Evolutionary conservation across 2,113 vertebrate species (phyloP), one percentile per base, ranked within the genome.

Genomic region (Chloropsis cyanopogon): DNA sequence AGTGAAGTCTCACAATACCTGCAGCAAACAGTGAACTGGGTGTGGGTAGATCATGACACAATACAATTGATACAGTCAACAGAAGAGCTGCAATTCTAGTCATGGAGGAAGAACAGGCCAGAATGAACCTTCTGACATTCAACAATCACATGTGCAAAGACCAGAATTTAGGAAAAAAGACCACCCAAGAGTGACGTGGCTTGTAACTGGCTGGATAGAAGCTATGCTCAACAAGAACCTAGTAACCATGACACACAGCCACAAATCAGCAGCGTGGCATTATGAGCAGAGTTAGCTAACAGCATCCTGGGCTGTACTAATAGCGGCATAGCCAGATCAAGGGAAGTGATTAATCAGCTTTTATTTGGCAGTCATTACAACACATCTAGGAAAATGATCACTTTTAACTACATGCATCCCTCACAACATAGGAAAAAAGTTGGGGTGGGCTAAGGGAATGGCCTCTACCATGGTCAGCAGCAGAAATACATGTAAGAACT

Each of bases 401-500:
- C 10, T 66, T 88, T 88, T 54, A 68, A 77, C 44, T 23, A 82
- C 17, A 50, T 3, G 28, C 8, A 22, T 69, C 5, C 12, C 10
- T 63, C 0, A 0, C 12, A 77, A 68, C 3, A 64, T 1, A 54
- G 29, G 44, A 68, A 68, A 76, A 69, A 85, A 13, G 16, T 0
- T 57, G 19, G 11, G 63, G 10, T 37, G 14, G 28, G 16, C 26
- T 56, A 47, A 54, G 2, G 10, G 10, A 21, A 80, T 3, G 8
- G 11, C 19, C 44, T 77, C 12, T 41, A 54, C 35, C 7, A 28
- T 2, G 2, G 26, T 8, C 0, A 0, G 19, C 26, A 31, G 4
- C 42, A 79, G 33, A 92, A 75, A 22, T 17, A 64, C 7, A 9
- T 17, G 0, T 2, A 64, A 66, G 12, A 93, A 23, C 23, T 54